A percentile compares a stretch with the other conserved stretches of the same genome.
Evolutionary conservation across 2,888 invertebrate genomes (phyloP).

Genomic region (Drosophila greeni): DNA sequence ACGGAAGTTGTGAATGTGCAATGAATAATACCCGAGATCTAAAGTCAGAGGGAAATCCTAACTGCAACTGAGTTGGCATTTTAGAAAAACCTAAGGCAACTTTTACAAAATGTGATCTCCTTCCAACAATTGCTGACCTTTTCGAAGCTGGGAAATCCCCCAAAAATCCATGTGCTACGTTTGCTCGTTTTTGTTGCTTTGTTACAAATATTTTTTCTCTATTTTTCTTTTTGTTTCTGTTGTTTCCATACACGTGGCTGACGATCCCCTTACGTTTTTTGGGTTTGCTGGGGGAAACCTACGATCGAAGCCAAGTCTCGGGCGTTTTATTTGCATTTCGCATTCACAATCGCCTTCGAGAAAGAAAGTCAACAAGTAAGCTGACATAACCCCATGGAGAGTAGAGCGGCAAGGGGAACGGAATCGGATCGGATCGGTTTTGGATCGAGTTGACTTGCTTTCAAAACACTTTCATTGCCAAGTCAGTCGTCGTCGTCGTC

Average conservation of each 20-base stretch:
- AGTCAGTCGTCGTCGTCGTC: constrained; percentile 38
- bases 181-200: constrained; percentile 17
- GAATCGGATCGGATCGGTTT: constrained; percentile 6
- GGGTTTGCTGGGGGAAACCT: constrained; percentile 11
- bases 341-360: constrained; percentile 37
- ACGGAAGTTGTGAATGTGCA: constrained; percentile 24
- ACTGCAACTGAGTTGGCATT: constrained; percentile 11
- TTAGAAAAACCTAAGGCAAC: constrained; percentile 15
- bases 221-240: background rate
- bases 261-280: constrained; percentile 40
- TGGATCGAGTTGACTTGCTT: constrained; percentile 35
- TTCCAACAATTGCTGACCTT: constrained; percentile 26
- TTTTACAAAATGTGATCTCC: constrained; percentile 15
- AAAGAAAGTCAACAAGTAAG: constrained; percentile 66
- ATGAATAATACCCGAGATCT: constrained; percentile 17
- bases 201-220: background rate
- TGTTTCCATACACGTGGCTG: constrained; percentile 53
- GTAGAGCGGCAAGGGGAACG: constrained; percentile 6
- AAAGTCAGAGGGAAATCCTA: constrained; percentile 19
- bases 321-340: constrained; percentile 59
- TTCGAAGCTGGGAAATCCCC: constrained; percentile 21
- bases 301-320: constrained; percentile 8
- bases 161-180: constrained; percentile 38
- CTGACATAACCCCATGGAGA: constrained; percentile 64
- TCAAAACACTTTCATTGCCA: constrained; percentile 61